These are phyloP conservation scores for Dinoponera quadriceps DNA, from an alignment of 1,140 invertebrate species.

Conservation along the genomic window DNA sequence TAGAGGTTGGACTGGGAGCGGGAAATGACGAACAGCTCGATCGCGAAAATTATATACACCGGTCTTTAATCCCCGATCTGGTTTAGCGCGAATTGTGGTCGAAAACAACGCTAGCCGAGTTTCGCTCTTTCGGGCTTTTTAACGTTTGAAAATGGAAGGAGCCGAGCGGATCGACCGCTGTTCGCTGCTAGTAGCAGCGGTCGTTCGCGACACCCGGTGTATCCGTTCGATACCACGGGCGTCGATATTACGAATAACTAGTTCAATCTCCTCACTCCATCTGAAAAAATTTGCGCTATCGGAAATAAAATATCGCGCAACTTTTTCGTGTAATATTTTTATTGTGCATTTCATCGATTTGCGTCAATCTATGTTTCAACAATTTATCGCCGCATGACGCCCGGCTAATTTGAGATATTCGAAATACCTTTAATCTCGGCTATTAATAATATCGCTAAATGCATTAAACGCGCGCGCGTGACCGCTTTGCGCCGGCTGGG, in stretches of 20 bases:
- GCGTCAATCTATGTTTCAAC: constrained; percentile 53
- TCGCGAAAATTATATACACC: constrained; percentile 26
- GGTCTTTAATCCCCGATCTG: background rate
- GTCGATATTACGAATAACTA: constrained; percentile 63
- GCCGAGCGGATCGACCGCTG: background rate
- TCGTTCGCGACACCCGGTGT: constrained; percentile 47
- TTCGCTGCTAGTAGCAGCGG: background rate
- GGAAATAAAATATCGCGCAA: constrained; percentile 60
- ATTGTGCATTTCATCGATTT: constrained; percentile 61
- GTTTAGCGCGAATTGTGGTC: constrained; percentile 1
- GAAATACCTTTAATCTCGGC: constrained; percentile 52
- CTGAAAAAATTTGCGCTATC: constrained; percentile 61
- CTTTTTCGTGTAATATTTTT: constrained; percentile 60
- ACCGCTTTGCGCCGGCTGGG: constrained; percentile 11
- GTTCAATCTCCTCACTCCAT: constrained; percentile 58
- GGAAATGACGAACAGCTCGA: constrained; percentile 11
- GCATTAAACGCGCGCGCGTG: constrained; percentile 46
- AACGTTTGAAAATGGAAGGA: constrained; percentile 18
- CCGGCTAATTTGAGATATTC: constrained; percentile 55
- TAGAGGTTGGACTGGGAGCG: too few relatives aligned
- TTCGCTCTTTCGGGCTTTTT: constrained; percentile 12
- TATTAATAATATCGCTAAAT: constrained; percentile 58
- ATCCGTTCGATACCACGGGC: constrained; percentile 49
- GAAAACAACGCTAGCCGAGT: background rate
- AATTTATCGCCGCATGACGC: constrained; percentile 58